These are phyloP conservation scores for Hippoglossus hippoglossus DNA, from an alignment of 2,797 vertebrate genomes.

Conservation along the genomic window DNA sequence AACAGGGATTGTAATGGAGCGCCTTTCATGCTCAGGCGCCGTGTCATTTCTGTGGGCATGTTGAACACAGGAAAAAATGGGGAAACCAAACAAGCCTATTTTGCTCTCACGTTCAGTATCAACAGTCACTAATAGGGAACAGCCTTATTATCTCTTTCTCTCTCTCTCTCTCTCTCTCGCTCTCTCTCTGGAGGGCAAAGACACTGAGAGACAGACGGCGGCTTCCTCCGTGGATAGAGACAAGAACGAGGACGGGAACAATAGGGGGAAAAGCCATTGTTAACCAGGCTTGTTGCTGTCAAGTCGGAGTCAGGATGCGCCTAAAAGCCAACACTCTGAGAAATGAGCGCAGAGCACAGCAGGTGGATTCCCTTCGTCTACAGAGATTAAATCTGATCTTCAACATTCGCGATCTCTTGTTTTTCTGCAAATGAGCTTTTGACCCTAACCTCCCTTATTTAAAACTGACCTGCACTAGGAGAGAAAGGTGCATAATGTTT, in stretches of 20 bases:
- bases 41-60: constrained; percentile 62
- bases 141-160: constrained; percentile 44
- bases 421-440: constrained; percentile 10
- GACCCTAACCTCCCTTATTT: constrained; percentile 15
- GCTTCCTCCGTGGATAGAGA: constrained; percentile 55
- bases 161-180: constrained; percentile 5
- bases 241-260: constrained; percentile 62
- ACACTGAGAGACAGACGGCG: constrained; percentile 51
- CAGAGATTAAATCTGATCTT: constrained; percentile 42
- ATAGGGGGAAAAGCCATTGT: constrained; percentile 65
- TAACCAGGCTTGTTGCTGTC: constrained; percentile 66
- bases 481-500: constrained; percentile 35
- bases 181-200: constrained; percentile 57
- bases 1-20: constrained; percentile 60
- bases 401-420: not conserved
- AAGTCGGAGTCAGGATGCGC: constrained; percentile 40
- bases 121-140: constrained; percentile 72
- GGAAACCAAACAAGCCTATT: constrained; percentile 67
- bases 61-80: constrained; percentile 53
- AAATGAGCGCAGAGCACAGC: constrained; percentile 49
- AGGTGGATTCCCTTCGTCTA: constrained; percentile 44
- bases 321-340: constrained; percentile 37
- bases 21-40: constrained; percentile 59
- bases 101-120: constrained; percentile 57
- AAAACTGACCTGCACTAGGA: constrained; percentile 27